These are phyloP conservation scores for Caenorhabditis becei DNA, from an alignment of 2,888 invertebrate species.

Conservation along the genomic window DNA sequence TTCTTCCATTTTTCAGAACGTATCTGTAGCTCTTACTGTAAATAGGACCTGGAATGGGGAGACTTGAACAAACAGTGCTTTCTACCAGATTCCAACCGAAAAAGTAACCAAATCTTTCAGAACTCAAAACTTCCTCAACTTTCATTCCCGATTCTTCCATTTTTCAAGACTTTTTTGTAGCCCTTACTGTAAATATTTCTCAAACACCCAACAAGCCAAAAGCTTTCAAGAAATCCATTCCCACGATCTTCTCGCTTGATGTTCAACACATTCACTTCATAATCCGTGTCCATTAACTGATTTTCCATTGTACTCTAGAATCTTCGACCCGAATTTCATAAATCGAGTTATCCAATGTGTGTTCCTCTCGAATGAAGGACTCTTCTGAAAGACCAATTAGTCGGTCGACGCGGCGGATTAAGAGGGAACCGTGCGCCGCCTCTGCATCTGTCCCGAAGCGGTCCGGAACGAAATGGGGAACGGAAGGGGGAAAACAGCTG, in stretches of 20 bases:
- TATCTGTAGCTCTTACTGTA: too few relatives aligned
- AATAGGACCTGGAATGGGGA: too few relatives aligned
- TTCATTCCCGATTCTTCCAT: too few relatives aligned
- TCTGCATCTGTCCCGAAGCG: slow-evolving; percentile 36
- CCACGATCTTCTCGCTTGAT: too few relatives aligned
- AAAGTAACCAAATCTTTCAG: too few relatives aligned
- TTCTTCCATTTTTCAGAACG: too few relatives aligned
- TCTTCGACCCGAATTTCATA: slow-evolving; percentile 34
- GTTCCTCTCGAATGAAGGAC: slow-evolving; percentile 3
- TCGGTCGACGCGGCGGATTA: slow-evolving; percentile 28
- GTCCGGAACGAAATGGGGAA: slow-evolving; percentile 12
- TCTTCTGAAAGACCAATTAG: slow-evolving; percentile 42
- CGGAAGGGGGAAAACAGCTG: slow-evolving; percentile 59
- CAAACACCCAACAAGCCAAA: too few relatives aligned
- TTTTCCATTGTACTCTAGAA: slow-evolving; percentile 9
- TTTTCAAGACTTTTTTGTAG: background rate
- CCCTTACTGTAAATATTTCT: too few relatives aligned
- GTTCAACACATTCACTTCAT: background rate
- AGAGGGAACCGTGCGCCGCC: slow-evolving; percentile 15
- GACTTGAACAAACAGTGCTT: too few relatives aligned
- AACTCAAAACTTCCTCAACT: too few relatives aligned
- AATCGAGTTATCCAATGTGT: slow-evolving; percentile 31
- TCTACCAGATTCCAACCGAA: too few relatives aligned
- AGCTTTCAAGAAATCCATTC: too few relatives aligned
- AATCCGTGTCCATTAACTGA: slow-evolving; percentile 11